Evolutionary conservation across 2,797 vertebrate genomes (phyloP).

Genomic region (Acanthurus lineatus): DNA sequence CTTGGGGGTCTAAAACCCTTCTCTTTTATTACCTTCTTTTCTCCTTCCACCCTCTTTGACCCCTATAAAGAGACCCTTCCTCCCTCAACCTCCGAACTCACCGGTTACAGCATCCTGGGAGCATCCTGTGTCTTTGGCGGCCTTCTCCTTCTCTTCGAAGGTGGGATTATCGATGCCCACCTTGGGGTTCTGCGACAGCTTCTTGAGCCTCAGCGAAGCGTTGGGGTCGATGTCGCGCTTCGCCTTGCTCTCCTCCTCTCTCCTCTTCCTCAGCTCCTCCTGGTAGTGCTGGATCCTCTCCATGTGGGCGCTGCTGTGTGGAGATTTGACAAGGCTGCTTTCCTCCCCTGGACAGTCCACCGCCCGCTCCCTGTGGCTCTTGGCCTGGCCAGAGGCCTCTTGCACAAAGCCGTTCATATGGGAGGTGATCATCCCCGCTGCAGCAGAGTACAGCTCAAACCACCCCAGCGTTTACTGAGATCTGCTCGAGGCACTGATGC

Average conservation of each 20-base stretch:
- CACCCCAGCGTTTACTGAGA: constrained; percentile 54
- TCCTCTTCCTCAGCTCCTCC: constrained; percentile 91
- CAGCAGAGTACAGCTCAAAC: constrained; percentile 44
- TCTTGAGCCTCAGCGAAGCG: constrained; percentile 93
- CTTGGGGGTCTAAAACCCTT: constrained; percentile 2
- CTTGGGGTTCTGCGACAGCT: constrained; percentile 93
- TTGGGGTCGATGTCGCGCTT: constrained; percentile 92
- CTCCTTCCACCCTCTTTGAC: constrained; percentile 28
- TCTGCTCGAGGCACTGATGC: constrained; percentile 21
- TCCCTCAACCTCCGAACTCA: constrained; percentile 56
- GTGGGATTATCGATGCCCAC: constrained; percentile 96
- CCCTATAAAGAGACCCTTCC: background rate
- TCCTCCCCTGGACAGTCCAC: constrained; percentile 92
- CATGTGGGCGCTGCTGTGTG: constrained; percentile 88
- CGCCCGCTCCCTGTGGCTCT: constrained; percentile 91
- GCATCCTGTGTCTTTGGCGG: constrained; percentile 51
- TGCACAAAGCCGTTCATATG: constrained; percentile 93
- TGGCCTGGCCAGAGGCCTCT: constrained; percentile 85
- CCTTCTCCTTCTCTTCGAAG: constrained; percentile 88
- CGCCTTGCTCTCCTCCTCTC: constrained; percentile 89
- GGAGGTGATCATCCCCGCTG: constrained; percentile 90
- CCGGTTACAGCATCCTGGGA: constrained; percentile 59
- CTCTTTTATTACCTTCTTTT: constrained; percentile 43
- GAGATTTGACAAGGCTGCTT: constrained; percentile 78
- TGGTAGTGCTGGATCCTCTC: constrained; percentile 93